Base-by-base conservation (phyloP, 2,113 vertebrate species). In the Hylia prasina region DNA sequence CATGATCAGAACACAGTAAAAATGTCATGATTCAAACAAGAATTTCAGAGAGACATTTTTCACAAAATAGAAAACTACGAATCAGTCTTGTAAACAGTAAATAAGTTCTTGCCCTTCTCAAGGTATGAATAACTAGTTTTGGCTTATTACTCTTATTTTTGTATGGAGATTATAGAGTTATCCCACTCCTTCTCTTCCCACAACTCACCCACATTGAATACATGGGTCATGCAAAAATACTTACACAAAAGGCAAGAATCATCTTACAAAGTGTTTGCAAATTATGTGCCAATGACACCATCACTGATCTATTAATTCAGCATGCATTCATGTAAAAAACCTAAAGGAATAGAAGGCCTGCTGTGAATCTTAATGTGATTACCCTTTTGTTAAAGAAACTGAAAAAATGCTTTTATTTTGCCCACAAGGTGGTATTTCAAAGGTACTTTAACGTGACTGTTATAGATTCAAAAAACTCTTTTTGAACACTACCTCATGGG, bases 51-150 rank as follows among this genome's bases (percentile, higher is more conserved):
- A 89, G 77, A 61, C 13, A 25, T 72, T 89, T 95, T 87, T 76
- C 84, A 85, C 54, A 85, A 64, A 93, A 66, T 25, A 77, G 56
- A 61, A 94, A 72, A 16, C 19, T 72, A 47, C 76, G 57, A 96
- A 69, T 95, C 78, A 87, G 54, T 35, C 27, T 82, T 35, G 10
- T 40, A 57, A 87, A 68, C 28, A 65, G 37, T 81, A 90, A 93
- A 66, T 66, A 89, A 78, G 31, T 22, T 79, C 30, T 44, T 85
- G 40, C 70, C 51, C 51, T 76, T 94, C 65, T 84, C 33, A 60
- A 66, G 27, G 16, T 66, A 86, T 91, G 80, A 93, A 63, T 95
- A 96, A 95, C 64, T 64, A 73, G 14, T 70, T n/a, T 33, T 92
- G 77, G 79, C 39, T 71, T 87, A 47, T 84, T 91, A 54, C 35